Percentiles rank a stretch among this genome's conserved stretches.
These are phyloP conservation scores for Rosalia funebris DNA, from an alignment of 2,888 invertebrate genomes.

Conservation along the genomic window DNA sequence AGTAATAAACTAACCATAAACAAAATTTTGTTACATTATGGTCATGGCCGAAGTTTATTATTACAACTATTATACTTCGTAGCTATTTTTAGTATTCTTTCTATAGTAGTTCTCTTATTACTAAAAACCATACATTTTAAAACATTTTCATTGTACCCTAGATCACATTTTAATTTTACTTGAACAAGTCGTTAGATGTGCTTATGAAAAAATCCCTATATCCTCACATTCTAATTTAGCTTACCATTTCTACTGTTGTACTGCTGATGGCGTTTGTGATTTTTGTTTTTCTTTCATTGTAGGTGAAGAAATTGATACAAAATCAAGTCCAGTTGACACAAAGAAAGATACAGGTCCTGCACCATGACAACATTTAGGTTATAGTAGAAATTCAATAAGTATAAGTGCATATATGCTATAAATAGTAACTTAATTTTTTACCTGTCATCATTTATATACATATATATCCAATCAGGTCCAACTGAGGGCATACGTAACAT, in stretches of 20 bases:
- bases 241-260: not conserved
- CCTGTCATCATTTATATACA: not conserved
- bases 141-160: no score
- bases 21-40: no score
- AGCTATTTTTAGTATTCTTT: no score
- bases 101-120: no score
- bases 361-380: slow-evolving; percentile 67
- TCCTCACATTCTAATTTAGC: not conserved
- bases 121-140: no score
- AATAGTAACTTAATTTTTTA: slow-evolving; percentile 20
- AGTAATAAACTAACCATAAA: no score
- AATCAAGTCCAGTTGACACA: slow-evolving; percentile 71
- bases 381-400: slow-evolving; percentile 10
- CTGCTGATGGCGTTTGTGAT: not conserved
- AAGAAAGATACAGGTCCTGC: slow-evolving; percentile 75
- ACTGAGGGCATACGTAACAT: not conserved
- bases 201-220: not conserved
- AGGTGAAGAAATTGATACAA: slow-evolving; percentile 73
- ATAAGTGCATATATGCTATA: slow-evolving; percentile 5
- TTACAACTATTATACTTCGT: no score
- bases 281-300: slow-evolving; percentile 3
- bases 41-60: no score
- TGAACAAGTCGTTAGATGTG: not conserved
- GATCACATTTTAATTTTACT: no score
- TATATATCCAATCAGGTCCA: slow-evolving; percentile 2